These are phyloP conservation scores for Sebastes nivosus DNA, from an alignment of 2,797 vertebrate genomes.

Conservation along the genomic window DNA sequence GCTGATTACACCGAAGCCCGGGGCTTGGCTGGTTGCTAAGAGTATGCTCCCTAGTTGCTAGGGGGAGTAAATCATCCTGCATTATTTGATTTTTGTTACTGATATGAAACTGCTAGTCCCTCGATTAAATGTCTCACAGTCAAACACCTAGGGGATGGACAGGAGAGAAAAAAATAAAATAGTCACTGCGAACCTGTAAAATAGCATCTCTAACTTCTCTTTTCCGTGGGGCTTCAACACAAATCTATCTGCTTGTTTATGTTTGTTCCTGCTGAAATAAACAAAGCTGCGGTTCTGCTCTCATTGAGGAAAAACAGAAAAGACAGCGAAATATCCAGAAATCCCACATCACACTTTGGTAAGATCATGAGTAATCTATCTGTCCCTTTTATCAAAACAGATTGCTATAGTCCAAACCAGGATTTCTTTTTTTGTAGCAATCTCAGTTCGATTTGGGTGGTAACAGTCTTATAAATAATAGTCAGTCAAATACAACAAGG, in stretches of 20 bases:
- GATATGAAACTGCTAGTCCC: constrained; percentile 99
- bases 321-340: constrained; percentile 79
- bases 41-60: constrained; percentile 99
- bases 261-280: constrained; percentile 90
- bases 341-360: constrained; percentile 75
- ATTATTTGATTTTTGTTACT: constrained; percentile 99
- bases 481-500: constrained; percentile 46
- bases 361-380: constrained; percentile 82
- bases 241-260: constrained; percentile 90
- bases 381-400: constrained; percentile 81
- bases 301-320: constrained; percentile 84
- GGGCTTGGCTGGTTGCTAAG: constrained; percentile 99
- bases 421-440: constrained; percentile 56
- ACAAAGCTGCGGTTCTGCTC: constrained; percentile 86
- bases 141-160: constrained; percentile 98
- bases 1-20: constrained; percentile 99
- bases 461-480: constrained; percentile 44
- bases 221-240: constrained; percentile 88
- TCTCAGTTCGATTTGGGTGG: constrained; percentile 40
- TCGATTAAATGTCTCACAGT: constrained; percentile 99
- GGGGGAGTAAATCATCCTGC: constrained; percentile 99
- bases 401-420: constrained; percentile 76
- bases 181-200: constrained; percentile 97
- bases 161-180: constrained; percentile 93
- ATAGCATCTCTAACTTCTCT: constrained; percentile 98